Evolutionary conservation across 2,797 vertebrate genomes (phyloP), one percentile per base, ranked within the genome.

Genomic region (Crenuchus spilurus): DNA sequence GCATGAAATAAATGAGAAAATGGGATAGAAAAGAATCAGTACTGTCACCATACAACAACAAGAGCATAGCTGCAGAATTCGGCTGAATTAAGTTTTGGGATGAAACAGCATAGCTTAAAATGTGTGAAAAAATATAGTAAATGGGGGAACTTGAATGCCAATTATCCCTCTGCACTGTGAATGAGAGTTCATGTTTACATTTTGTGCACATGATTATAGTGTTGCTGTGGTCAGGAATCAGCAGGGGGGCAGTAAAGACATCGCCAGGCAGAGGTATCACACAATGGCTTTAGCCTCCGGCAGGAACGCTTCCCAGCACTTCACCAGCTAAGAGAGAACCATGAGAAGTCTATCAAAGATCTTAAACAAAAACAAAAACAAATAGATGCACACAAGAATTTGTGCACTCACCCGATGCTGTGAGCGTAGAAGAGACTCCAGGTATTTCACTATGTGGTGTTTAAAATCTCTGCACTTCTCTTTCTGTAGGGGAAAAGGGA

Each of bases 211-310:
- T 11, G 31, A 35, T 7, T 7, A 6, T 37, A n/a, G 31, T 70
- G 22, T 55, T 74, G 70, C 44, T 74, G 72, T 92, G 91, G 93
- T 94, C 90, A 86, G 89, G 82, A 72, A 52, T 26, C 5, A 54
- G 22, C 49, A 46, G 20, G 51, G 11, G 22, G 35, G 33, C 11
- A 10, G 20, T 9, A 11, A 20, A 4, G 22, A 6, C 30, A 24
- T 37, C 9, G 2, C 39, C 33, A 70, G 67, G 41, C 31, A 26
- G 41, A 48, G 9, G 87, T 84, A 63, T 95, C 94, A 98, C 71
- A 95, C 98, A 87, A 98, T 98, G 31, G 96, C 96, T 89, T 97
- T 98, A 1, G 97, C 97, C 86, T 99, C 97, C 0, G 97, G 97
- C 58, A 98, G 91, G 90, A 99, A 98, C 0, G 96, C 94, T 87